Percentiles rank a stretch among this genome's conserved stretches.
phyloP scores from a whole-genome alignment of 2,888 invertebrate species.

The Tricholauxania praeusta region DNA sequence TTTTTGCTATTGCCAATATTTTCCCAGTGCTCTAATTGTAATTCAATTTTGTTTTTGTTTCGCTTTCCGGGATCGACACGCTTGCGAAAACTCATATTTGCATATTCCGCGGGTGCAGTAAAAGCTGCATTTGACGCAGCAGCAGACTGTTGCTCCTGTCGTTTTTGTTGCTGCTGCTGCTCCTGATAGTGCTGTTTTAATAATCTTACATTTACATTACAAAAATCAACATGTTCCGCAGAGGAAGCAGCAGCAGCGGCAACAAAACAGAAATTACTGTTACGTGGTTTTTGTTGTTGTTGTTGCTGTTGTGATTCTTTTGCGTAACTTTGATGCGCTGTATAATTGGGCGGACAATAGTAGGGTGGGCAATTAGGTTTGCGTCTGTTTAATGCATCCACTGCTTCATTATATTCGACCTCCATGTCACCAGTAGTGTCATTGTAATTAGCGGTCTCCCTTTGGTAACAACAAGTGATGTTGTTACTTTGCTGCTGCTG shows the following conservation, averaged over 20 bases:
- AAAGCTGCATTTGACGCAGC: neutral
- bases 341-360: conserved; percentile 37
- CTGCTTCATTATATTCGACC: conserved; percentile 35
- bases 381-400: conserved; percentile 24
- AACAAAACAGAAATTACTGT: neutral
- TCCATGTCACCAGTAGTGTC: conserved; percentile 9
- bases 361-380: conserved; percentile 36
- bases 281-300: neutral
- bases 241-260: neutral
- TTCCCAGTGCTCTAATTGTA: conserved; percentile 50
- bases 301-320: conserved; percentile 3
- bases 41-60: conserved; percentile 47
- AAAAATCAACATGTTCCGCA: conserved; percentile 20
- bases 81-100: conserved; percentile 45
- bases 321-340: conserved; percentile 11
- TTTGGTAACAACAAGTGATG: neutral
- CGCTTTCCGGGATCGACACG: conserved; percentile 35
- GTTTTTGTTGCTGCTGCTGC: conserved; percentile 30
- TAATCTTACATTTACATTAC: conserved; percentile 46
- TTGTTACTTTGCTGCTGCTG: neutral
- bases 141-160: conserved; percentile 3
- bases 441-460: neutral
- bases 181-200: conserved; percentile 49
- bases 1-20: conserved; percentile 46
- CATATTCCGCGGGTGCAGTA: conserved; percentile 38